A percentile compares a stretch with the other conserved stretches of the same genome.
phyloP scores from a whole-genome alignment of 2,888 invertebrate species.

The Melanargia galathea region DNA sequence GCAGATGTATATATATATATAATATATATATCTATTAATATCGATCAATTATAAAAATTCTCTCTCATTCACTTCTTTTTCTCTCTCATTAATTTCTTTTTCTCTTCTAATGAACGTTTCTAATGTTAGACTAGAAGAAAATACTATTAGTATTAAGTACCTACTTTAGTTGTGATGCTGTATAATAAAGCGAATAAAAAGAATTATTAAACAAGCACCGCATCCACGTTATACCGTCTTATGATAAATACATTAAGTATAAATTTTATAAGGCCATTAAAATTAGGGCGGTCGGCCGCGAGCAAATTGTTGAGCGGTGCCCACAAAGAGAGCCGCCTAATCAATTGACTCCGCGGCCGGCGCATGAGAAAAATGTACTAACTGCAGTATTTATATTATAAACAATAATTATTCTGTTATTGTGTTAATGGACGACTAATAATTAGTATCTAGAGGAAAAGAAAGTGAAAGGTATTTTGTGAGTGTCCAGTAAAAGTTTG shows the following conservation, averaged over 20 bases:
- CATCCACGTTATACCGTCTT: slow-evolving; percentile 56
- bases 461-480: slow-evolving; percentile 13
- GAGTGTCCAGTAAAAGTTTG: neutral
- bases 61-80: too few species aligned
- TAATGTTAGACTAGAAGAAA: too few species aligned
- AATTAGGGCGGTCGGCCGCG: slow-evolving; percentile 80
- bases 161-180: too few species aligned
- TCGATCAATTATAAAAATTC: too few species aligned
- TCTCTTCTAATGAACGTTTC: too few species aligned
- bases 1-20: too few species aligned
- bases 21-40: too few species aligned
- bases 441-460: slow-evolving; percentile 5
- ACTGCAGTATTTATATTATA: slow-evolving; percentile 43
- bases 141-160: too few species aligned
- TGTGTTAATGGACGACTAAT: slow-evolving; percentile 17
- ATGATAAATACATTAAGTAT: slow-evolving; percentile 81
- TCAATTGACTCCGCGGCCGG: slow-evolving; percentile 65
- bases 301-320: slow-evolving; percentile 80
- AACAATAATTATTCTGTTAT: slow-evolving; percentile 32
- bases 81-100: too few species aligned
- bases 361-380: slow-evolving; percentile 40
- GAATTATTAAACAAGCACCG: too few species aligned
- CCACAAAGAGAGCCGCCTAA: slow-evolving; percentile 76
- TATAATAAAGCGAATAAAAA: too few species aligned
- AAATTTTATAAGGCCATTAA: slow-evolving; percentile 82